Evolutionary conservation across 1,140 invertebrate species (phyloP), one percentile per base, ranked within the genome.

Genomic region (Drosophila saltans): DNA sequence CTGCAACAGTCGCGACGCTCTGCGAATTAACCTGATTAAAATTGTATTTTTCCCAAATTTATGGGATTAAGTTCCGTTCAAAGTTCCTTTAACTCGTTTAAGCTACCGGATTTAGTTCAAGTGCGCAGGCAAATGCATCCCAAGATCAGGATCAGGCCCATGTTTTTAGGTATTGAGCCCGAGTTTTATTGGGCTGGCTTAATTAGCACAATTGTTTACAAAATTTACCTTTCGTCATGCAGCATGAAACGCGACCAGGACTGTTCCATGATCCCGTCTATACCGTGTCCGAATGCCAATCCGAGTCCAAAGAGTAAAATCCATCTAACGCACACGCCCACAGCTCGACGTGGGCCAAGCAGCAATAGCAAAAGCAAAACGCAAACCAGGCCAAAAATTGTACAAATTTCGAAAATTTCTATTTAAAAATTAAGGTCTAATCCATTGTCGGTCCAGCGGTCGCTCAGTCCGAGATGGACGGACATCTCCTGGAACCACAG

Each of bases 171-270:
- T 26, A 52, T 52, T 83, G 83, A 86, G 80, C 80, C 83, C 83
- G 76, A 75, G 72, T 80, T 85, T 86, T 91, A 91, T 91, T 84
- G 83, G 88, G 80, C 79, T 81, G 88, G 88, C 88, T 91, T 91
- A 91, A 91, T 91, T 91, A 91, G 80, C 76, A 88, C 88, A 91
- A 91, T 91, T 91, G 88, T 91, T 91, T 91, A 91, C 88, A 91
- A 91, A 90, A 84, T 91, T 91, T 91, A 81, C 88, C 88, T 91
- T 91, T 86, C 80, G 84, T 89, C 84, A 89, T 89, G 84, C 84
- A 61, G 65, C 16, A 48, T 16, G 11, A 52, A 62, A 24, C 41
- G 59, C 43, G 45, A n/a, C 8, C 16, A n/a, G 16, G 33, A 36
- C 33, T 41, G 41, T 1, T 3, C 21, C 61, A 36, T 48, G 24